Percentiles rank a stretch among this genome's conserved stretches.
These are phyloP conservation scores for Erythrolamprus reginae DNA, from an alignment of 2,113 vertebrate genomes.

Conservation along the genomic window DNA sequence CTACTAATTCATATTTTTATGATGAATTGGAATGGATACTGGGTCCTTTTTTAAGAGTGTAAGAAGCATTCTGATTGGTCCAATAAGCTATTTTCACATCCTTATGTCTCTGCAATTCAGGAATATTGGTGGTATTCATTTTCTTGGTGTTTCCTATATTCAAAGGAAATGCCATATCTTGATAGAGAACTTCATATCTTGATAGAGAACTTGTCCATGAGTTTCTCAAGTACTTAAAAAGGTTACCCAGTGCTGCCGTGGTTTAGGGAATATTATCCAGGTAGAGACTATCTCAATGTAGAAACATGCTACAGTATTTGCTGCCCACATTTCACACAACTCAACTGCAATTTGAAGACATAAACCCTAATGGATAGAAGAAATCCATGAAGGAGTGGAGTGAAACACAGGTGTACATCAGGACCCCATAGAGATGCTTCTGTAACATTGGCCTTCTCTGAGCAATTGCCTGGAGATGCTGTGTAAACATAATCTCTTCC, in stretches of 20 bases:
- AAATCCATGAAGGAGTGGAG: neutral
- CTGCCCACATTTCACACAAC: neutral
- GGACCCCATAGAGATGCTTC: neutral
- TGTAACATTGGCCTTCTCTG: neutral
- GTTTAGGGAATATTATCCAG: neutral
- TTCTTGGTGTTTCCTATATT: neutral
- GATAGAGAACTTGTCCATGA: no score
- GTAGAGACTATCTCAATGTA: neutral
- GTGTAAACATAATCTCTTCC: conserved; percentile 14
- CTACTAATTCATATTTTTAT: no score
- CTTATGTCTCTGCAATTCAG: neutral
- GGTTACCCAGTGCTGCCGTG: neutral
- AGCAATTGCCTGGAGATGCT: conserved; percentile 14
- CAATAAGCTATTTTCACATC: neutral
- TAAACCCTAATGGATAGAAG: neutral
- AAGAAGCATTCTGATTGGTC: neutral
- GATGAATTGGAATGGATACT: neutral
- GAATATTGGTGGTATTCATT: neutral
- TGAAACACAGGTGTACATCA: neutral
- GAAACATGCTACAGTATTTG: neutral
- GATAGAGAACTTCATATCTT: neutral
- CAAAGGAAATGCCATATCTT: neutral
- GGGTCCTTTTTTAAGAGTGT: neutral
- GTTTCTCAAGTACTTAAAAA: neutral
- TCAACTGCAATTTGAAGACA: neutral